Percentiles rank a stretch among this genome's conserved stretches.
These are phyloP conservation scores for Bombus sibiricus DNA, from an alignment of 1,140 invertebrate genomes.

Conservation along the genomic window DNA sequence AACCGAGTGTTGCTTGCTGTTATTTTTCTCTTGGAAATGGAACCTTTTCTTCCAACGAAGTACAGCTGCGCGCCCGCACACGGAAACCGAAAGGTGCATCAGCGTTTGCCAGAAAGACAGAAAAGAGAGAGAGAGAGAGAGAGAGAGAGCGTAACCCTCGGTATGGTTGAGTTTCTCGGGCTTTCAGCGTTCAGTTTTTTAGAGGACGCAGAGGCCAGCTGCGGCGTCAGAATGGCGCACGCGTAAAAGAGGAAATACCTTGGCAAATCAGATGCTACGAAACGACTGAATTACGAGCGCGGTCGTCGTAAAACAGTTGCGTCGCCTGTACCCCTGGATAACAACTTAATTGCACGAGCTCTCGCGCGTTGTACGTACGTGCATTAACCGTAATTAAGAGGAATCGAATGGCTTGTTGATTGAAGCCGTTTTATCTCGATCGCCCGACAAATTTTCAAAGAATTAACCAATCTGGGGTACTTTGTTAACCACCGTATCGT, in stretches of 20 bases:
- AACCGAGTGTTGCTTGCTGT: no score
- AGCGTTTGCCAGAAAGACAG: background rate
- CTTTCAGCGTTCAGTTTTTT: conserved; percentile 36
- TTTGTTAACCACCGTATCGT: background rate
- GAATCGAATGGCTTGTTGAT: conserved; percentile 21
- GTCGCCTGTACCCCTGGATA: conserved; percentile 1
- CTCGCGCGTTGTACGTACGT: conserved; percentile 10
- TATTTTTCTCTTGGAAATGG: conserved; percentile 31
- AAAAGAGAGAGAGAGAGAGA: background rate
- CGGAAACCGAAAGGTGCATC: conserved; percentile 62
- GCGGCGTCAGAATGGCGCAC: conserved; percentile 1
- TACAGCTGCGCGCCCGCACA: conserved; percentile 66
- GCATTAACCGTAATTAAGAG: conserved; percentile 35
- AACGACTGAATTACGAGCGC: conserved; percentile 49
- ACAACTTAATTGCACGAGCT: conserved; percentile 44
- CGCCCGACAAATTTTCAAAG: background rate
- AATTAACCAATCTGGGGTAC: background rate
- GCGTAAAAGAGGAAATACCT: conserved; percentile 39
- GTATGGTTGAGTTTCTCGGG: conserved; percentile 27
- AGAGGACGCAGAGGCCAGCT: conserved; percentile 33
- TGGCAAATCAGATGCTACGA: conserved; percentile 50
- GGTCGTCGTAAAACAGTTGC: conserved; percentile 30
- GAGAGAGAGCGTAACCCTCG: conserved; percentile 35
- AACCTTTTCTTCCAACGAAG: conserved; percentile 22
- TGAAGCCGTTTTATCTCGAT: conserved; percentile 6